Evolutionary conservation across 2,113 vertebrate species (phyloP), one percentile per base, ranked within the genome.

Genomic region (Glaucomys volans): DNA sequence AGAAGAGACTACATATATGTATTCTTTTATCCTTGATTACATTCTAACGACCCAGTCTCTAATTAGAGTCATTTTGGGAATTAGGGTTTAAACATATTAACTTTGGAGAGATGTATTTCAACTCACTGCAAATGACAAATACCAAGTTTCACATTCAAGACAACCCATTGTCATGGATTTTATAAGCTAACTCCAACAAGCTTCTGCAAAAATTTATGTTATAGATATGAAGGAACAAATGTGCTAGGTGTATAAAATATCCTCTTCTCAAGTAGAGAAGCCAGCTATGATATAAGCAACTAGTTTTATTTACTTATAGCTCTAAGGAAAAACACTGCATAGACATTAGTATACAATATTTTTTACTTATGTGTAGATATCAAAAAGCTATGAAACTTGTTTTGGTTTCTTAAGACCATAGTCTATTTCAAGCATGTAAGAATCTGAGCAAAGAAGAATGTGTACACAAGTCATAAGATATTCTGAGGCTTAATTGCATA

Each of bases 351-450:
- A 28, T 77, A 79, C 5, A 35, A 7, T 72, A 59, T 52, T 74
- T 62, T 75, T 74, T 64, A 42, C 16, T 79, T 66, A 52, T 72
- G 30, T 47, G 4, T 52, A 26, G 35, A 80, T 12, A 90, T 42
- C 5, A 87, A 32, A 62, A 69, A 24, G 16, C 83, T 2, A 81
- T 12, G 76, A 47, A 26, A 93, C 5, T 84, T 84, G 20, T 28
- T 28, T 74, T 87, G 18, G 62, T 90, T 96, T 86, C 89, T 94
- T 79, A 87, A 87, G 30, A 87, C 30, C 50, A 32, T 4, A 74
- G 22, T 42, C 37, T 62, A 8, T 32, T 83, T 5, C n/a, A 96
- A 95, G 14, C 75, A 35, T 59, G 12, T 2, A 83, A 90, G 44
- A 5, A 80, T 47, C 64, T 30, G 37, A 92, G 40, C 35, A 62